Conservation (phyloP, 2,888 invertebrate genomes). For the Papilio gigon region DNA sequence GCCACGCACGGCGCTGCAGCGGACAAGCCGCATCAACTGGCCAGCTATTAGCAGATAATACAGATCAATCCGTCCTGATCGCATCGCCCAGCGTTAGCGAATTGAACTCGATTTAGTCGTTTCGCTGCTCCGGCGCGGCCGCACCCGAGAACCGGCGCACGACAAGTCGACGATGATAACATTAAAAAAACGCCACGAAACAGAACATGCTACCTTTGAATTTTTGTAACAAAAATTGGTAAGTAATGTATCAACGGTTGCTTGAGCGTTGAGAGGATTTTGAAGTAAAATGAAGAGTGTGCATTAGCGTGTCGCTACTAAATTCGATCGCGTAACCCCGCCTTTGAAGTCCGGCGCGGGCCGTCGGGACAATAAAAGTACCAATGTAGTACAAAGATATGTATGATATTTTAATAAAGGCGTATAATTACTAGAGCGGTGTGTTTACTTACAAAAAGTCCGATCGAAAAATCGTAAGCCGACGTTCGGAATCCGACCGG, state of each 20-base stretch:
- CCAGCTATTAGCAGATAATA: constrained; percentile 73
- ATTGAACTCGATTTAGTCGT: constrained; percentile 74
- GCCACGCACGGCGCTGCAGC: constrained; percentile 3
- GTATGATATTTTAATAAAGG: constrained; percentile 37
- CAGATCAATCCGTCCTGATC: constrained; percentile 80
- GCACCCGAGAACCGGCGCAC: constrained; percentile 24
- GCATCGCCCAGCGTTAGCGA: constrained; percentile 81
- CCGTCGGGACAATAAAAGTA: constrained; percentile 15
- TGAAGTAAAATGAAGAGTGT: neutral
- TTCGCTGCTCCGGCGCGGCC: constrained; percentile 41
- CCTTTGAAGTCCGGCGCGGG: neutral
- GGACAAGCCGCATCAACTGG: constrained; percentile 47
- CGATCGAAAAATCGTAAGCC: constrained; percentile 58
- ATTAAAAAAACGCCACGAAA: neutral
- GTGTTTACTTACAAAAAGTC: constrained; percentile 41
- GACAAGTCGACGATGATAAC: neutral
- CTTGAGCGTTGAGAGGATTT: neutral
- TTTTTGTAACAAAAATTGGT: neutral
- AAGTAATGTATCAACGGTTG: neutral
- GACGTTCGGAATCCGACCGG: constrained; percentile 53
- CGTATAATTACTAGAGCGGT: constrained; percentile 28
- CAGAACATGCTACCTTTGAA: neutral
- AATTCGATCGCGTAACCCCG: neutral
- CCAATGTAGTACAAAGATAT: constrained; percentile 2
- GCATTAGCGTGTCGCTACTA: constrained; percentile 9